A percentile compares a stretch with the other conserved stretches of the same genome.
Conservation (phyloP, 2,797 vertebrate genomes). For the Neosalanx taihuensis region DNA sequence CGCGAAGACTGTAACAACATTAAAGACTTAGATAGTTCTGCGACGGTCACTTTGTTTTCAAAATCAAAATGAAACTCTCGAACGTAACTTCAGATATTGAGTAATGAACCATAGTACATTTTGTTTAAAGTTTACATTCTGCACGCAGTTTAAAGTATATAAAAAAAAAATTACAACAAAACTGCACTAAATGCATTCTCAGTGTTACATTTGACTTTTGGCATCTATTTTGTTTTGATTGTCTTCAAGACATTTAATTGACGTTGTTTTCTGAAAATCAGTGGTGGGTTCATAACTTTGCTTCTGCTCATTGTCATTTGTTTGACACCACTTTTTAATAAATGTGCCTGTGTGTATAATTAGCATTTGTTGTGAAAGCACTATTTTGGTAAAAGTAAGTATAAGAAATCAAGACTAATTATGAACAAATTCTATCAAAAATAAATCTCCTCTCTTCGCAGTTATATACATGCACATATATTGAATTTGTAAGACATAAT, state of each 20-base stretch:
- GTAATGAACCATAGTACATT: no score
- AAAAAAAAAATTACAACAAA: no score
- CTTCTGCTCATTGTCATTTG: slow-evolving; percentile 44
- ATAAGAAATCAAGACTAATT: no score
- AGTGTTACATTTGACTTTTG: neutral
- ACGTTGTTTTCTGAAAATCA: neutral
- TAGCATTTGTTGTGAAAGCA: slow-evolving; percentile 46
- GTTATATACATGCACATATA: no score
- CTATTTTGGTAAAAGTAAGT: slow-evolving; percentile 18
- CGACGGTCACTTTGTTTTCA: no score
- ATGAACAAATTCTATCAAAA: no score
- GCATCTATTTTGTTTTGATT: neutral
- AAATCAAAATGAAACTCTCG: no score
- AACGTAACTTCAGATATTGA: no score
- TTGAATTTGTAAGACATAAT: neutral
- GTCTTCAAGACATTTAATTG: neutral
- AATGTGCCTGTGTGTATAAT: slow-evolving; percentile 64
- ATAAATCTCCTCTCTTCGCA: neutral
- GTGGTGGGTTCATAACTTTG: slow-evolving; percentile 35
- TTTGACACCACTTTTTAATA: slow-evolving; percentile 47
- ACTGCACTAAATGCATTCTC: neutral
- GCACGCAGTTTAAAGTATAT: no score
- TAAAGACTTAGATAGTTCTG: no score
- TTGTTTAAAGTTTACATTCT: no score
- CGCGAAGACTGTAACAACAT: no score